A percentile compares a stretch with the other conserved stretches of the same genome.
phyloP scores from a whole-genome alignment of 2,888 invertebrate species.

The Callinectes sapidus region DNA sequence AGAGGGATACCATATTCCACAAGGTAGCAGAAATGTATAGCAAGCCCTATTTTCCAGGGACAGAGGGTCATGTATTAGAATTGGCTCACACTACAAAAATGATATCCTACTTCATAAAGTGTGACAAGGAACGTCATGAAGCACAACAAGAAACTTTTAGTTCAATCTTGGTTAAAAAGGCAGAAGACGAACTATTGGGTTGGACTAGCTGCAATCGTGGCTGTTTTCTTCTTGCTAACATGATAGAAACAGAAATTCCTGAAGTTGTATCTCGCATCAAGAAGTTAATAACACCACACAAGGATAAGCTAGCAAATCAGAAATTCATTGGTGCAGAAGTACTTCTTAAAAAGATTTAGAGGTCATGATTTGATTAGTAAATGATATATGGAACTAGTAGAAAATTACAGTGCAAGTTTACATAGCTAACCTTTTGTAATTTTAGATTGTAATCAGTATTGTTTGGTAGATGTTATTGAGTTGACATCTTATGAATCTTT shows the following conservation, averaged over 20 bases:
- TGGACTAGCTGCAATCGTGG: slow-evolving; percentile 86
- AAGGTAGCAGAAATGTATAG: slow-evolving; percentile 66
- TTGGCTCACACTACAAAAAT: slow-evolving; percentile 83
- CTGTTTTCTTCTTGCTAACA: slow-evolving; percentile 82
- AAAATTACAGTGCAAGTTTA: neutral
- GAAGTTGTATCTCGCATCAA: slow-evolving; percentile 51
- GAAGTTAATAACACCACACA: slow-evolving; percentile 37
- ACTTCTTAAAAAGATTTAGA: slow-evolving; percentile 50
- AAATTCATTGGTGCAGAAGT: slow-evolving; percentile 56
- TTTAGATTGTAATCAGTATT: neutral
- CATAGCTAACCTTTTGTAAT: neutral
- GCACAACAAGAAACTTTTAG: slow-evolving; percentile 62
- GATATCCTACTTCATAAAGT: slow-evolving; percentile 75
- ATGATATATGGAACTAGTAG: neutral
- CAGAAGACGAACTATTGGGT: slow-evolving; percentile 55
- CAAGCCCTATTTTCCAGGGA: slow-evolving; percentile 70
- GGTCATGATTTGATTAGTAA: neutral
- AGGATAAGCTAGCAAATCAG: slow-evolving; percentile 39
- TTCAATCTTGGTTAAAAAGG: slow-evolving; percentile 58
- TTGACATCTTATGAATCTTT: neutral
- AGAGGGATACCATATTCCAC: slow-evolving; percentile 54
- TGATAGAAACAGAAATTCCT: slow-evolving; percentile 72
- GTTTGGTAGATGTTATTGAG: neutral
- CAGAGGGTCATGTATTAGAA: slow-evolving; percentile 81
- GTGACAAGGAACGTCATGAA: slow-evolving; percentile 58